Evolutionary conservation across 1,140 invertebrate genomes (phyloP).

Genomic region (Adelges cooleyi): DNA sequence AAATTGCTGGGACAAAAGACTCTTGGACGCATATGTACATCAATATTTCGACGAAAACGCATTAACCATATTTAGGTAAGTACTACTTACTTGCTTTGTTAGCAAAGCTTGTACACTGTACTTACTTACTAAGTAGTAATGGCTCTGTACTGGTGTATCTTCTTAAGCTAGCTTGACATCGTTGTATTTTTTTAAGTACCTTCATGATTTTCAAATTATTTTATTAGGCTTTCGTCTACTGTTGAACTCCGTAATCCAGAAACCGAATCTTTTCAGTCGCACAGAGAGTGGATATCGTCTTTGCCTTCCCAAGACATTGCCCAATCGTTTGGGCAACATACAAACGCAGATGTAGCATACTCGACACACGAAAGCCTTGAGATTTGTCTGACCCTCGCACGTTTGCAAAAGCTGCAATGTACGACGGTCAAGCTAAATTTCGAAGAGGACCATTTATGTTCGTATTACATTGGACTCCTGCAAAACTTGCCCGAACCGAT

Average conservation of each 20-base stretch:
- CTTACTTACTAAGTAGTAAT: no score
- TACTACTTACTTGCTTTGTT: no score
- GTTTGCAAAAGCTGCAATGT: neutral
- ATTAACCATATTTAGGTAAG: slow-evolving; percentile 41
- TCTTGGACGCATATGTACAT: slow-evolving; percentile 70
- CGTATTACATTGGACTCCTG: neutral
- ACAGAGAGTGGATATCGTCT: neutral
- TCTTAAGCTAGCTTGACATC: no score
- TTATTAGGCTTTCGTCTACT: neutral
- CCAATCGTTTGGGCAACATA: neutral
- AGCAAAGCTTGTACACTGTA: no score
- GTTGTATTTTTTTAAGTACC: no score
- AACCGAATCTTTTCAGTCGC: neutral
- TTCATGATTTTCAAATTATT: no score
- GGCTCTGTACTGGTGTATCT: no score
- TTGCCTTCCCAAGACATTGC: neutral
- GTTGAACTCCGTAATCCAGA: neutral
- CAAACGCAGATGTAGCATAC: neutral
- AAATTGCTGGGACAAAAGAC: slow-evolving; percentile 81
- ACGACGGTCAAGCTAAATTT: no score
- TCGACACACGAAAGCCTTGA: neutral
- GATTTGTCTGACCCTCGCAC: neutral
- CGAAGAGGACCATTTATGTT: no score
- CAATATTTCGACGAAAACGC: slow-evolving; percentile 64
- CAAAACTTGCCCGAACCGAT: neutral